Evolutionary conservation across 2,888 invertebrate species (phyloP), one percentile per base, ranked within the genome.

Genomic region (Lobophora halterata): DNA sequence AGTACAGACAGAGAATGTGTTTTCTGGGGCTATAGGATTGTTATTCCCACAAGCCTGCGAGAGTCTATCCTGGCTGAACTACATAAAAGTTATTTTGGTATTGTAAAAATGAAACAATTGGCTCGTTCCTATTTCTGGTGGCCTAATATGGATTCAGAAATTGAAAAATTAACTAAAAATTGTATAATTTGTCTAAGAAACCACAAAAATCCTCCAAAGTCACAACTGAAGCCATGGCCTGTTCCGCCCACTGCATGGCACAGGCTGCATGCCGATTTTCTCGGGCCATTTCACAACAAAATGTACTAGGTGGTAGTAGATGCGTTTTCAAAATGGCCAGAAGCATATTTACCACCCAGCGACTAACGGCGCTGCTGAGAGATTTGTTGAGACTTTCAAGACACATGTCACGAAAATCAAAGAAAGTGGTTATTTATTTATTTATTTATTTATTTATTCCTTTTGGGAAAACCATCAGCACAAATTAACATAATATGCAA

Each of bases 231-330:
- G 20, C 12, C 30, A 7, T 52, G 52, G 52, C 46, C 46, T 9
- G 11, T 30, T 4, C 34, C 51, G 3, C 47, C 47, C 1, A 17
- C 42, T 18, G 14, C 24, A 1, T 51, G 52, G 52, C 37, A 48
- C 19, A 25, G 52, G n/a, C 23, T 49, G n/a, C 52, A 50, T 46
- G 48, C 49, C 5, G 50, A 53, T 19, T 50, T 37, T 25, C 16
- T 53, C 5, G 49, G 46, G 2, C 50, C 50, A 21, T 40, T 49
- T 13, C 39, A 20, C 26, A 24, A 29, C 11, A 53, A 51, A 49
- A 54, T 50, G 44, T 49, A 21, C 20, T 18, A 47, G 19, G 41
- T 52, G 1, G 5, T 45, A 3, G 19, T 45, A 1, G 39, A 45
- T 11, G 30, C 31, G 19, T 44, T 23, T 6, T 10, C 23, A n/a